Conservation (phyloP, 2,888 invertebrate species). For the Temnothorax ravouxi region DNA sequence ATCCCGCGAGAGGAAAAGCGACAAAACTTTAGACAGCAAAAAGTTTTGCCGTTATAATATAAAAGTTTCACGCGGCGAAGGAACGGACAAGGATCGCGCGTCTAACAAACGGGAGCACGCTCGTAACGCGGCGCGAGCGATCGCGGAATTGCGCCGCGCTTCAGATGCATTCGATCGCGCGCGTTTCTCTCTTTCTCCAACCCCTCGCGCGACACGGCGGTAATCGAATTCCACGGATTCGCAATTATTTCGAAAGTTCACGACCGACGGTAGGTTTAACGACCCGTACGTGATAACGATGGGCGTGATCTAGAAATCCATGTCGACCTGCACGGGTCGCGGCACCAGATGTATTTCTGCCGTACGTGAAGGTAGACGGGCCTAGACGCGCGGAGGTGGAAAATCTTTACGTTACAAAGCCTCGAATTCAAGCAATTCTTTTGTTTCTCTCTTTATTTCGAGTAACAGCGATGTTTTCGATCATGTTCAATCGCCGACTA, state of each 20-base stretch:
- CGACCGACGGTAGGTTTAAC: slow-evolving; percentile 58
- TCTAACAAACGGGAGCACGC: not conserved
- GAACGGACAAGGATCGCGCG: slow-evolving; percentile 12
- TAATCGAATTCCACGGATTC: slow-evolving; percentile 69
- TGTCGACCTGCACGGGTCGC: not conserved
- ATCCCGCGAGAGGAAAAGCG: slow-evolving; percentile 32
- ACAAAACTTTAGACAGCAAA: slow-evolving; percentile 34
- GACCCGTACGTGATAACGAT: slow-evolving; percentile 60
- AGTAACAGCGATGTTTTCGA: no score
- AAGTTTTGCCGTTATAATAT: slow-evolving; percentile 46
- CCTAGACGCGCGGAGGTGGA: not conserved
- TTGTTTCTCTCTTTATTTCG: not conserved
- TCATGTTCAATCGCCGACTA: no score
- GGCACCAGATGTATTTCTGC: slow-evolving; percentile 43
- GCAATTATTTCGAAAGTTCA: slow-evolving; percentile 64
- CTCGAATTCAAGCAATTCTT: not conserved
- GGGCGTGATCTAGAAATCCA: slow-evolving; percentile 43
- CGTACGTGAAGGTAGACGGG: slow-evolving; percentile 41
- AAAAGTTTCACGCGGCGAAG: slow-evolving; percentile 34
- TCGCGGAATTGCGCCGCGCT: slow-evolving; percentile 26
- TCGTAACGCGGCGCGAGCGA: slow-evolving; percentile 28
- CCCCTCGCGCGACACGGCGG: slow-evolving; percentile 14
- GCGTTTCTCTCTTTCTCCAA: not conserved
- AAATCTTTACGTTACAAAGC: not conserved
- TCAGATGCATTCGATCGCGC: slow-evolving; percentile 30